These are phyloP conservation scores for Merodon equestris DNA, from an alignment of 2,888 invertebrate genomes.

Conservation along the genomic window DNA sequence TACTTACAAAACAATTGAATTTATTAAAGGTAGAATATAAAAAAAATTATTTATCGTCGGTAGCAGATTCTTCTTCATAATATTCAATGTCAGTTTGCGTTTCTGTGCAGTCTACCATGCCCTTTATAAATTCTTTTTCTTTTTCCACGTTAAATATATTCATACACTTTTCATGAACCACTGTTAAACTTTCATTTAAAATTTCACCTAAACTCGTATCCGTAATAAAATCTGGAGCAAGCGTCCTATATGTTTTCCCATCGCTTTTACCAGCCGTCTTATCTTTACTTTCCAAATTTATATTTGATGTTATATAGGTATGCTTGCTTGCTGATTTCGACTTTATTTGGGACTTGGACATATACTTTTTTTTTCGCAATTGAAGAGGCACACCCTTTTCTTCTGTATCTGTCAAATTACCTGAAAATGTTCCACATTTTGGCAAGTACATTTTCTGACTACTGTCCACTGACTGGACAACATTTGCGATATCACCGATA, in stretches of 20 bases:
- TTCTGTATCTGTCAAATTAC: conserved; percentile 77
- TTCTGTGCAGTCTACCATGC: conserved; percentile 78
- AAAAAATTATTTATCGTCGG: conserved; percentile 29
- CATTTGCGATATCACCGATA: conserved; percentile 56
- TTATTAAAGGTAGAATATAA: neutral
- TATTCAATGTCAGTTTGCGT: conserved; percentile 81
- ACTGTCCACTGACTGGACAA: conserved; percentile 71
- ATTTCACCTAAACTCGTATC: conserved; percentile 74
- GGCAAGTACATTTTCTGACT: too few relatives aligned
- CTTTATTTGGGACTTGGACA: conserved; percentile 74
- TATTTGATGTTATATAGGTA: conserved; percentile 3
- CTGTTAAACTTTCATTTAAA: conserved; percentile 79
- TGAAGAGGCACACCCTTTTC: conserved; percentile 71
- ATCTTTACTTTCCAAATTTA: neutral
- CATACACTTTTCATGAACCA: conserved; percentile 78
- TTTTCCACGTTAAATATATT: conserved; percentile 79
- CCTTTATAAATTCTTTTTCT: conserved; percentile 80
- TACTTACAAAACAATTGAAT: conserved; percentile 23
- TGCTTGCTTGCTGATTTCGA: conserved; percentile 70
- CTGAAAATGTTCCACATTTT: neutral
- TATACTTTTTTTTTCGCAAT: conserved; percentile 75
- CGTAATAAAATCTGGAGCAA: neutral
- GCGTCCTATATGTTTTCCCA: conserved; percentile 44
- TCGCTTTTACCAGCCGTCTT: neutral
- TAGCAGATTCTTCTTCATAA: conserved; percentile 77